phyloP scores from a whole-genome alignment of 2,888 invertebrate species.

The Eristalis intricaria region DNA sequence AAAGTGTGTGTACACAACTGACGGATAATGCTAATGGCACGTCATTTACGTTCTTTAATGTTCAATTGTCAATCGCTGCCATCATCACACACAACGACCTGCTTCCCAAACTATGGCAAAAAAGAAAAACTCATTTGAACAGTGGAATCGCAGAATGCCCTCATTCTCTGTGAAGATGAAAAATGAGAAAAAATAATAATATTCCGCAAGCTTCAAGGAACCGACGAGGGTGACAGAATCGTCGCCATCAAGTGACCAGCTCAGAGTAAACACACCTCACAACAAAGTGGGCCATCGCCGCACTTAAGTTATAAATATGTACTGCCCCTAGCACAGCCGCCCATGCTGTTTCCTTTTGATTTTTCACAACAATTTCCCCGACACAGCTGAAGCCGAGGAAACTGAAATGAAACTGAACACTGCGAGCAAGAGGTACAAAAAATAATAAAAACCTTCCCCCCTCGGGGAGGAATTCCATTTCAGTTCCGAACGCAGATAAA shows the following conservation, averaged over 20 bases:
- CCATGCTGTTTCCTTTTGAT: not conserved
- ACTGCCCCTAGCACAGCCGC: conserved; percentile 13
- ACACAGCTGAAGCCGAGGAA: conserved; percentile 1
- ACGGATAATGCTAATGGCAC: not conserved
- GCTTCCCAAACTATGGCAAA: not conserved
- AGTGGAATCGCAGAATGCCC: not conserved
- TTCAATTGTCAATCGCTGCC: not conserved
- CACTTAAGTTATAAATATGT: conserved; percentile 21
- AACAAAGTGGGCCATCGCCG: conserved; percentile 24
- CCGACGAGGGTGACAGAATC: not conserved
- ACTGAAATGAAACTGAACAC: not conserved
- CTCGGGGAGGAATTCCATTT: not conserved
- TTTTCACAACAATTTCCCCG: not conserved
- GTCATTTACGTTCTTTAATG: not conserved
- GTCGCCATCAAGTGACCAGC: conserved; percentile 4
- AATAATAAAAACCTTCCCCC: not conserved
- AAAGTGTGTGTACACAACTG: not conserved
- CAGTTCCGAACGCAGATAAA: conserved; percentile 10
- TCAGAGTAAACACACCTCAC: conserved; percentile 6
- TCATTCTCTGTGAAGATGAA: not conserved
- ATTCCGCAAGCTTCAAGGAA: not conserved
- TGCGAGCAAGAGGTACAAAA: not conserved
- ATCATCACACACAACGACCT: not conserved
- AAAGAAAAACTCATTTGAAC: not conserved
- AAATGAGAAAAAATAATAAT: not conserved